phyloP scores from a whole-genome alignment of 2,113 vertebrate genomes.

The Forbesichthys papilliferus region DNA sequence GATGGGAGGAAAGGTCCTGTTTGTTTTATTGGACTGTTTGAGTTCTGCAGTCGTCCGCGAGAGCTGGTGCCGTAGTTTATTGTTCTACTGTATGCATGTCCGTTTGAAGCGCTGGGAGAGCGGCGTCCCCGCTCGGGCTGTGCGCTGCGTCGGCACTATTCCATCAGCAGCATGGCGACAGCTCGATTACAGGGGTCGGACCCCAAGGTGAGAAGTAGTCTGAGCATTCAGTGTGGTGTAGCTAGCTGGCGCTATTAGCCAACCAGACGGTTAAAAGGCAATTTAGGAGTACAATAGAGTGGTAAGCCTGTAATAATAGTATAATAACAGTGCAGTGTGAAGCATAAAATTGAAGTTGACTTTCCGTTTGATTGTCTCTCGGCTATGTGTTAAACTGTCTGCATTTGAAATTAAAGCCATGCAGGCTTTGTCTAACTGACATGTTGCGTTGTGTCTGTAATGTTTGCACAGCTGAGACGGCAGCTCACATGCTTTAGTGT shows the following conservation, averaged over 20 bases:
- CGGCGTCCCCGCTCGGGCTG: slow-evolving; percentile 17
- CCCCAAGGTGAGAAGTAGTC: too few species aligned
- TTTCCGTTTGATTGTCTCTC: not conserved
- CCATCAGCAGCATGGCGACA: not conserved
- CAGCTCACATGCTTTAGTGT: slow-evolving; percentile 4
- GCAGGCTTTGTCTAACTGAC: too few species aligned
- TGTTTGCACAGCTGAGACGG: not conserved
- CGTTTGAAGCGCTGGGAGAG: slow-evolving; percentile 66
- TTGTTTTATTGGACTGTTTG: slow-evolving; percentile 69
- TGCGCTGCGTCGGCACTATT: slow-evolving; percentile 20
- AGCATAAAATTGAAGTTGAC: too few species aligned
- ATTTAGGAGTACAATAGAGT: too few species aligned
- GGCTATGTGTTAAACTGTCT: not conserved
- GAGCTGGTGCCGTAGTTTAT: slow-evolving; percentile 62
- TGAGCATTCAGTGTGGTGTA: too few species aligned
- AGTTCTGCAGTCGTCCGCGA: slow-evolving; percentile 59
- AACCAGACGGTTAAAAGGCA: too few species aligned
- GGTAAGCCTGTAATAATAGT: too few species aligned
- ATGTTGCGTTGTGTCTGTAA: not conserved
- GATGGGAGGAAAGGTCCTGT: slow-evolving; percentile 52
- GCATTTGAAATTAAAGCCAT: too few species aligned
- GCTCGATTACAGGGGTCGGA: too few species aligned
- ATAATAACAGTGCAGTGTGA: too few species aligned
- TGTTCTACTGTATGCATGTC: slow-evolving; percentile 64
- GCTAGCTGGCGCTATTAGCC: too few species aligned